Conservation (phyloP, 2,797 vertebrate species). For the Danio choprae region DNA sequence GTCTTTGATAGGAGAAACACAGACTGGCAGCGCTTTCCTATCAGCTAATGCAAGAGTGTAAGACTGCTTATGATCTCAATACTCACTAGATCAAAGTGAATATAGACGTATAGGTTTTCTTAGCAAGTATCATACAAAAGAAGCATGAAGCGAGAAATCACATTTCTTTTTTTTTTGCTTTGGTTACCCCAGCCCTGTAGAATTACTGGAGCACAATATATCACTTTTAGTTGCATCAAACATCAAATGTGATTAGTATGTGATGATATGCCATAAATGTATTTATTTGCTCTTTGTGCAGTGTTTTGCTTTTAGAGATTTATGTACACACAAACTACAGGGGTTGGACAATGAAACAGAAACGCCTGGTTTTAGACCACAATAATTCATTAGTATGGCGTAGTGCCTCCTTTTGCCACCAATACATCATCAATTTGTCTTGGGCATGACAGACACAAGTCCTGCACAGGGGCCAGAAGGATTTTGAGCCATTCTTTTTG, state of each 20-base stretch:
- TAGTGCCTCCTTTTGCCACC: too few relatives aligned
- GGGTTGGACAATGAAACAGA: too few relatives aligned
- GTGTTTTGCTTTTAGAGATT: neutral
- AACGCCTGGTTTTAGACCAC: too few relatives aligned
- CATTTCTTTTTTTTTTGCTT: neutral
- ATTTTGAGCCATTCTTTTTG: too few relatives aligned
- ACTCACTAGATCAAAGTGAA: neutral
- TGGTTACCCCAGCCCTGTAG: too few relatives aligned
- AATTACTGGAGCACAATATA: neutral
- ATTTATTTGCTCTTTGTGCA: neutral
- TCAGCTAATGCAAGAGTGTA: conserved; percentile 83
- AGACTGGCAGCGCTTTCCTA: conserved; percentile 83
- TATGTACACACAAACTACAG: too few relatives aligned
- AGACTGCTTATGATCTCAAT: conserved; percentile 57
- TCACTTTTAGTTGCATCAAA: neutral
- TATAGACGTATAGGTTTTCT: neutral
- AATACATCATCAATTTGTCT: too few relatives aligned
- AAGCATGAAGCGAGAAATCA: neutral
- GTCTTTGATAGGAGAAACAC: conserved; percentile 84
- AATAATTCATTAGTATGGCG: too few relatives aligned
- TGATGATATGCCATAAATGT: neutral
- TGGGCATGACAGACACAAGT: too few relatives aligned
- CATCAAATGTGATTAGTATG: neutral
- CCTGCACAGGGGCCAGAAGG: too few relatives aligned
- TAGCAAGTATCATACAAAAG: neutral